These are phyloP conservation scores for Macrochelys suwanniensis DNA, from an alignment of 2,797 vertebrate species.

Conservation along the genomic window DNA sequence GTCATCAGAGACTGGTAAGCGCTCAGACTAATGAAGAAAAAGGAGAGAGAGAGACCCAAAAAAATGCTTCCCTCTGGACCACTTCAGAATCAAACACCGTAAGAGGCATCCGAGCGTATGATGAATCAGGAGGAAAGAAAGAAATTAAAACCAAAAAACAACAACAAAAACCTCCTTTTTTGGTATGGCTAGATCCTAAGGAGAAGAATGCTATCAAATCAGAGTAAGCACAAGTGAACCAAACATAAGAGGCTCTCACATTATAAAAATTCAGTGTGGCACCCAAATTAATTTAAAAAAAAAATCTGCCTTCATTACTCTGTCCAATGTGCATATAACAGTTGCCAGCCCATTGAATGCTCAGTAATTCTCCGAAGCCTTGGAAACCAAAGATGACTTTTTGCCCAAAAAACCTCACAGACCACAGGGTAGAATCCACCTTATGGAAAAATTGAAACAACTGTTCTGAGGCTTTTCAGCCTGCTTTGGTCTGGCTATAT, in stretches of 20 bases:
- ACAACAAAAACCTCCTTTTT: neutral
- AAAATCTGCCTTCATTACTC: neutral
- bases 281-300: neutral
- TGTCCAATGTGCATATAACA: neutral
- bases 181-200: neutral
- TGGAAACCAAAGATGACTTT: neutral
- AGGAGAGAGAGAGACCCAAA: neutral
- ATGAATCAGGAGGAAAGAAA: neutral
- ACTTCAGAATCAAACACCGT: fast-evolving
- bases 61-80: neutral
- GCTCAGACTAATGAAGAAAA: neutral
- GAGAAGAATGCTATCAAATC: neutral
- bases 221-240: neutral
- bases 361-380: neutral
- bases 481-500: neutral
- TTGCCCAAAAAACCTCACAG: neutral
- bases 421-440: neutral
- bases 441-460: neutral
- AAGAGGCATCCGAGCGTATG: neutral
- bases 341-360: neutral
- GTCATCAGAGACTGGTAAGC: neutral
- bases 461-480: neutral
- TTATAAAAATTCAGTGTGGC: neutral
- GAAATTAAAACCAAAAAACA: neutral
- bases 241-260: neutral